A percentile compares a stretch with the other conserved stretches of the same genome.
Evolutionary conservation across 1,140 invertebrate species (phyloP).

Genomic region (Sycophila sp.): DNA sequence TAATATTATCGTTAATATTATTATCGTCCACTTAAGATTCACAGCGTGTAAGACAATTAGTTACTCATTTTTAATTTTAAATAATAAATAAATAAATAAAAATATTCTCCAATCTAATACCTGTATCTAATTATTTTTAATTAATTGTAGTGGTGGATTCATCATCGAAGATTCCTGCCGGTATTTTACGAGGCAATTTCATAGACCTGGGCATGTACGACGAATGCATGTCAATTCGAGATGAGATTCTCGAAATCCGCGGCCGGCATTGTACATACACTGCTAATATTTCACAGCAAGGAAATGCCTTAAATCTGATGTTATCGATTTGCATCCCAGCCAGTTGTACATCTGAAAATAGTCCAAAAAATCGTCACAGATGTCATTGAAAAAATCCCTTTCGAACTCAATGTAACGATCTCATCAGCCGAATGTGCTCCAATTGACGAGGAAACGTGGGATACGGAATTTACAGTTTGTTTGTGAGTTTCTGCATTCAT

Average conservation of each 20-base stretch:
- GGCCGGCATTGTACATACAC: conserved; percentile 45
- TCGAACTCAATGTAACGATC: neutral
- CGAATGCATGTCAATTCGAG: conserved; percentile 49
- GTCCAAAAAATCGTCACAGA: conserved; percentile 9
- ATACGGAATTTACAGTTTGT: neutral
- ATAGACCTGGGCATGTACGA: conserved; percentile 54
- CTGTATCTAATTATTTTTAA: no score
- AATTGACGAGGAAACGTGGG: neutral
- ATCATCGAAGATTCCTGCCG: conserved; percentile 52
- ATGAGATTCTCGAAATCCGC: conserved; percentile 14
- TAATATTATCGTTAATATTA: no score
- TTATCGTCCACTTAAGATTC: no score
- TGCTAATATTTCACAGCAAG: neutral
- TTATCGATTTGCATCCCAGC: conserved; percentile 44
- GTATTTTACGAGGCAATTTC: conserved; percentile 52
- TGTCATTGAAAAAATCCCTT: neutral
- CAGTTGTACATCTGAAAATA: no score
- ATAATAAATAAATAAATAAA: neutral
- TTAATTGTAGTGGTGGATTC: conserved; percentile 58
- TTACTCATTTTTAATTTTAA: no score
- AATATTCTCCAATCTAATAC: neutral
- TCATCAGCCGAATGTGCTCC: neutral
- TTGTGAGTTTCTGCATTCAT: no score
- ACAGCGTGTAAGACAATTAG: no score
- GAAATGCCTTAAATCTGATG: conserved; percentile 2